These are phyloP conservation scores for Orthosia gothica DNA, from an alignment of 2,888 invertebrate species.

Conservation along the genomic window DNA sequence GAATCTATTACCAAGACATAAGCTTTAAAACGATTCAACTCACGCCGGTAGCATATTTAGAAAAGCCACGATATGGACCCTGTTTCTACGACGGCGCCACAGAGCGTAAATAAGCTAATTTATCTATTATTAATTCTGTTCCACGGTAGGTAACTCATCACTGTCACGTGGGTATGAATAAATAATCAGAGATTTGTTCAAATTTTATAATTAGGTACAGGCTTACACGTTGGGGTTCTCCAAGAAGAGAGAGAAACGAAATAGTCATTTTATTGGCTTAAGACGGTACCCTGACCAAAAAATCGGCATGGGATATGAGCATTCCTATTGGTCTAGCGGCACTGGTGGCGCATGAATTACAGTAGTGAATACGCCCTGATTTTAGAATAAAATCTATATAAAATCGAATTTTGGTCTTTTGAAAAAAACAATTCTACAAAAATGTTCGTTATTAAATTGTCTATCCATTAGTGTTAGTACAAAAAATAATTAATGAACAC, in stretches of 20 bases:
- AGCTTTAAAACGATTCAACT: slow-evolving; percentile 49
- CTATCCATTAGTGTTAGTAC: no score
- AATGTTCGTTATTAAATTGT: no score
- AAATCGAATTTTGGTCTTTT: no score
- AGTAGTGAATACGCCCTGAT: no score
- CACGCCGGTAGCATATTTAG: slow-evolving; percentile 54
- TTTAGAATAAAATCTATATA: no score
- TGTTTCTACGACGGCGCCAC: slow-evolving; percentile 62
- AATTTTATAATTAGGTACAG: slow-evolving; percentile 13
- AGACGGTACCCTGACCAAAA: no score
- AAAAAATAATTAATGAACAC: no score
- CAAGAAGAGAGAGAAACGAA: neutral
- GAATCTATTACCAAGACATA: slow-evolving; percentile 52
- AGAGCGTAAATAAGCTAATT: slow-evolving; percentile 67
- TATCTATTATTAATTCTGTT: slow-evolving; percentile 58
- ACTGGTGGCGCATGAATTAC: no score
- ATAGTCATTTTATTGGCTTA: no score
- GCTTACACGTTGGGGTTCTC: neutral
- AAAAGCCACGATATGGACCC: slow-evolving; percentile 54
- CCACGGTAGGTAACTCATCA: slow-evolving; percentile 61
- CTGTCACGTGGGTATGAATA: slow-evolving; percentile 54
- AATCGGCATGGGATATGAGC: no score
- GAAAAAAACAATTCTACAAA: no score
- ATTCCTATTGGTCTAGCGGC: no score
- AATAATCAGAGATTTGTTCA: slow-evolving; percentile 44